Base-by-base conservation (phyloP, 2,113 vertebrate genomes). In the Engraulis encrasicolus region DNA sequence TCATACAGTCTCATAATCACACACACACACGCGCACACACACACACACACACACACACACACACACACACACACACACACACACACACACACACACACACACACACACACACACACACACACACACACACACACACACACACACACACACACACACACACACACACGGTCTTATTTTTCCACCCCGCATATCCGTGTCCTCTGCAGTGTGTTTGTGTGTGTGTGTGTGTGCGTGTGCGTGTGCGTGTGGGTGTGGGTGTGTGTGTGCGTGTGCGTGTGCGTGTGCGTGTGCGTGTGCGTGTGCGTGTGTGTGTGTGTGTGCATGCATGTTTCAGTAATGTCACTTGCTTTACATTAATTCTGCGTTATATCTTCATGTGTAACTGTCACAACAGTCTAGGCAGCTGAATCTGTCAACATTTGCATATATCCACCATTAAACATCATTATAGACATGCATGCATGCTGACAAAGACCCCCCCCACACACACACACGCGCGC, bases 361-460 rank as follows among this genome's bases (percentile, higher is more conserved):
- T 61, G 54, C 54, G 27, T 61, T 61, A 61, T 11, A 61, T 61
- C 54, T 61, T 61, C 27, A 61, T 58, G 23, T 58, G 23, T 23
- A 11, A 61, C 54, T 61, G 54, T 61, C 54, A 61, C 27, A 23
- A 5, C 27, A 61, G n/a, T 19, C 20, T 61, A 61, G n/a, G n/a
- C 54, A 23, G 54, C 54, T 9, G 6, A 23, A 61, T 61, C 54
- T 23, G 27, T 61, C 54, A 61, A 23, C 12, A 61, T 61, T 61
- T 61, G 54, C 54, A 61, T 61, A 61, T 61, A 23, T 61, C n/a
- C n/a, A 23, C 54, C 54, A 61, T 61, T 61, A 61, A 61, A 19
- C 20, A 23, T 61, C 54, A 61, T 61, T 23, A 61, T 61, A n/a
- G 6, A 23, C 54, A 61, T 11, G 12, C 4, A 61, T 11, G 2